Percentiles rank a stretch among this genome's conserved stretches.
These are phyloP conservation scores for Crotalus helleri DNA, from an alignment of 2,113 vertebrate genomes.

Conservation along the genomic window DNA sequence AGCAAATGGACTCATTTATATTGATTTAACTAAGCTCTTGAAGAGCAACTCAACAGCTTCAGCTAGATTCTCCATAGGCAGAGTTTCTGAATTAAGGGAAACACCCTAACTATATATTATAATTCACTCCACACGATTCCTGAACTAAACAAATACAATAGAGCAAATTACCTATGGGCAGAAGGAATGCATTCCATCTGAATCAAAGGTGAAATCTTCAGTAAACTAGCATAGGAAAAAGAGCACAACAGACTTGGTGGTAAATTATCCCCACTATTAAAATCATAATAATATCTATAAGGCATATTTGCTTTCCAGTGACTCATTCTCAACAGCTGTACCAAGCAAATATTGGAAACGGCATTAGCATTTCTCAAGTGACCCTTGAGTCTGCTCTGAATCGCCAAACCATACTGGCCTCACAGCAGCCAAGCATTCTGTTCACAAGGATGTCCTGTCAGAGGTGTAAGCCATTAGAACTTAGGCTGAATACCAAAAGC, in stretches of 20 bases:
- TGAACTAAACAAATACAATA: slow-evolving; percentile 67
- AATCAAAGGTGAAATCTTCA: slow-evolving; percentile 73
- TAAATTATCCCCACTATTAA: background rate
- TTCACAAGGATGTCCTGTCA: slow-evolving; percentile 42
- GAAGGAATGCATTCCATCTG: slow-evolving; percentile 62
- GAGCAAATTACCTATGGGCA: slow-evolving; percentile 76
- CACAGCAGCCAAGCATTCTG: slow-evolving; percentile 23
- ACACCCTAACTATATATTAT: slow-evolving; percentile 70
- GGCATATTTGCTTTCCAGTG: slow-evolving; percentile 22
- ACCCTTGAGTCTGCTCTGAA: slow-evolving; percentile 13
- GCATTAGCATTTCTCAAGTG: slow-evolving; percentile 31
- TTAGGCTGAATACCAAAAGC: slow-evolving; percentile 65
- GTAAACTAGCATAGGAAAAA: slow-evolving; percentile 47
- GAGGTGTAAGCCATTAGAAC: slow-evolving; percentile 34
- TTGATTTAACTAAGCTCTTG: slow-evolving; percentile 53
- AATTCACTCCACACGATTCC: slow-evolving; percentile 77
- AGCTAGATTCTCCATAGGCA: slow-evolving; percentile 57
- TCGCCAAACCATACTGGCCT: slow-evolving; percentile 10
- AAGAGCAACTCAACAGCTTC: slow-evolving; percentile 62
- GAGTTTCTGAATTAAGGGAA: slow-evolving; percentile 63
- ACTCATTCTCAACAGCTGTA: slow-evolving; percentile 28
- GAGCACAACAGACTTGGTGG: slow-evolving; percentile 21
- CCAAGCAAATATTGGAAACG: background rate
- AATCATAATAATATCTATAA: slow-evolving; percentile 29
- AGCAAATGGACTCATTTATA: slow-evolving; percentile 29